Evolutionary conservation across 2,113 vertebrate species (phyloP).

Genomic region (Ochotona princeps): DNA sequence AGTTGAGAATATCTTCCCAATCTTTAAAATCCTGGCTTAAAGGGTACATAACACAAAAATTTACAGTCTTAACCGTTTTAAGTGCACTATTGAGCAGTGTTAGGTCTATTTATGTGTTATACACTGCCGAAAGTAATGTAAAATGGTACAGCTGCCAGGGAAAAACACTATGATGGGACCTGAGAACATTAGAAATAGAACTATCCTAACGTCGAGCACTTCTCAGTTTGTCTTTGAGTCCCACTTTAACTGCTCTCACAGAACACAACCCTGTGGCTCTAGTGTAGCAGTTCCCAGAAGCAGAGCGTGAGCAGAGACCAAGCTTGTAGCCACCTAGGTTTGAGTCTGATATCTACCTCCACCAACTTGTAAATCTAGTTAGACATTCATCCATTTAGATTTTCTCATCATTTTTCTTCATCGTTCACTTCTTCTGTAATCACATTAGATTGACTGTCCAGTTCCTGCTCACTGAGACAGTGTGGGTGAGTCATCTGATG

Average conservation of each 20-base stretch:
- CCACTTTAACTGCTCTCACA: neutral
- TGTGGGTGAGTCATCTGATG: neutral
- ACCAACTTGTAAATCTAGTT: neutral
- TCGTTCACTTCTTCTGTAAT: slow-evolving; percentile 5
- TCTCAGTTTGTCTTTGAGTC: slow-evolving; percentile 32
- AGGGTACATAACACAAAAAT: neutral
- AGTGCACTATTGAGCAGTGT: neutral
- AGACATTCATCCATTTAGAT: neutral
- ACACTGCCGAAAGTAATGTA: neutral
- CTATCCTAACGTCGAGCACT: neutral
- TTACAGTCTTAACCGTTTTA: neutral
- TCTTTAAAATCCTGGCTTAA: neutral
- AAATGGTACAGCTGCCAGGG: neutral
- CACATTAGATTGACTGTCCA: neutral
- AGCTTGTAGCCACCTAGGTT: neutral
- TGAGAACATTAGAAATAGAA: neutral
- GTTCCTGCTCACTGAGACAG: neutral
- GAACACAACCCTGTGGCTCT: neutral
- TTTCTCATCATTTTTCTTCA: neutral
- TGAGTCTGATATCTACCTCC: neutral
- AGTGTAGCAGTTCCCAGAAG: neutral
- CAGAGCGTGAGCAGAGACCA: neutral
- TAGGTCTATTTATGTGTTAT: neutral
- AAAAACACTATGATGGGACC: neutral
- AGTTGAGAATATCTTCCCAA: neutral